Evolutionary conservation across 2,888 invertebrate species (phyloP), one percentile per base, ranked within the genome.

Genomic region (Stratiomys singularior): DNA sequence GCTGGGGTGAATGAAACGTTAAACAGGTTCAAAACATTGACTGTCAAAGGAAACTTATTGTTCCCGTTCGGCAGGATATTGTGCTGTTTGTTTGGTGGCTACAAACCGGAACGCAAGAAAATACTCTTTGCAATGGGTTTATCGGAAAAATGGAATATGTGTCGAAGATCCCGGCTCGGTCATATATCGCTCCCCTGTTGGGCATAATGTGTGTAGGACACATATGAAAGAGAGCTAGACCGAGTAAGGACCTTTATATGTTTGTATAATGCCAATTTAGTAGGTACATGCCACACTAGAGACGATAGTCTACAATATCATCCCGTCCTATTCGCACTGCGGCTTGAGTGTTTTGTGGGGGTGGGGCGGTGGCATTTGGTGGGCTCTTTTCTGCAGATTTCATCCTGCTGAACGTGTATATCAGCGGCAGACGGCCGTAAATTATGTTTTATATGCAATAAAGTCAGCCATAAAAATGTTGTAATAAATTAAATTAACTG

Each of bases 371-470:
- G 13, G 7, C n/a, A n/a, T n/a, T n/a, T n/a, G 37, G 37, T 37
- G 3, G 37, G 3, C 37, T 37, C 37, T 37, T 9, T 37, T 37
- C 23, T 23, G 21, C 25, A 44, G 37, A 67, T 67, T 67, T 67
- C 69, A 44, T 69, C 69, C 69, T 46, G 79, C 69, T 46, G 77
- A 67, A 79, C 44, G 76, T 78, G 80, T 78, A 77, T 78, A 80
- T 78, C 80, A 78, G 77, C 76, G 25, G 64, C 78, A 80, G 84
- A 84, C 84, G 86, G 58, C 85, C 84, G 85, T 87, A 87, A 87
- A 87, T 87, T 87, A 87, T 87, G 85, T 87, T 86, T 87, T 87
- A 87, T 87, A 86, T 87, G 86, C 86, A 87, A 87, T 87, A 87
- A 87, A 87, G 86, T 87, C 86, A 85, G 84, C 86, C 87, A 87